phyloP scores from a whole-genome alignment of 2,797 vertebrate genomes.

The Phataginus tetradactyla region DNA sequence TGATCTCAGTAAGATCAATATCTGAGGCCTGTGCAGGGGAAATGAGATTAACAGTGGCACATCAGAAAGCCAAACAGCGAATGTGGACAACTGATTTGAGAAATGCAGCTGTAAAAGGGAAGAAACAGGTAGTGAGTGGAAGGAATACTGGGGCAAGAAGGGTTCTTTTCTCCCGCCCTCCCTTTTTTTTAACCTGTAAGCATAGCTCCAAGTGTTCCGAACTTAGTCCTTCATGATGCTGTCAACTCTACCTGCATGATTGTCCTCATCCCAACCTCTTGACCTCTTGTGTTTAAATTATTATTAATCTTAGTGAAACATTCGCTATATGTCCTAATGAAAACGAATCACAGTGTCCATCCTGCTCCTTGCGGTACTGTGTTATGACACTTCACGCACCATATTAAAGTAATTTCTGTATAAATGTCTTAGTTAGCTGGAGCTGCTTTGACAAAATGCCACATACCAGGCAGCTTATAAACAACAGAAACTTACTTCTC shows the following conservation, averaged over 20 bases:
- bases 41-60: background rate
- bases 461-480: background rate
- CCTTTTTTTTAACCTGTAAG: background rate
- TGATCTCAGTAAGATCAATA: background rate
- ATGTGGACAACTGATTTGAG: background rate
- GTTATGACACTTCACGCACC: background rate
- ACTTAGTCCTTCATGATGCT: background rate
- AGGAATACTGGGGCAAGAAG: background rate
- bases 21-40: background rate
- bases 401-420: background rate
- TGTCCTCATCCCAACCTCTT: background rate
- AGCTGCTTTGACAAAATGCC: background rate
- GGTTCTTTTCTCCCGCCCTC: background rate
- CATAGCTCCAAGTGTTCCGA: background rate
- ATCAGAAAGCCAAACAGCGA: background rate
- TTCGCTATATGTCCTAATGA: background rate
- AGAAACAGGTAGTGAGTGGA: background rate
- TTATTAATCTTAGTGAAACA: background rate
- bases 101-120: background rate
- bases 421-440: background rate
- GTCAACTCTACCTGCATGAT: background rate
- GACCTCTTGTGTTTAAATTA: background rate
- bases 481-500: background rate
- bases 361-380: background rate
- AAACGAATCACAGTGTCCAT: background rate